Conservation (phyloP, 2,797 vertebrate species). For the Megalops cyprinoides region DNA sequence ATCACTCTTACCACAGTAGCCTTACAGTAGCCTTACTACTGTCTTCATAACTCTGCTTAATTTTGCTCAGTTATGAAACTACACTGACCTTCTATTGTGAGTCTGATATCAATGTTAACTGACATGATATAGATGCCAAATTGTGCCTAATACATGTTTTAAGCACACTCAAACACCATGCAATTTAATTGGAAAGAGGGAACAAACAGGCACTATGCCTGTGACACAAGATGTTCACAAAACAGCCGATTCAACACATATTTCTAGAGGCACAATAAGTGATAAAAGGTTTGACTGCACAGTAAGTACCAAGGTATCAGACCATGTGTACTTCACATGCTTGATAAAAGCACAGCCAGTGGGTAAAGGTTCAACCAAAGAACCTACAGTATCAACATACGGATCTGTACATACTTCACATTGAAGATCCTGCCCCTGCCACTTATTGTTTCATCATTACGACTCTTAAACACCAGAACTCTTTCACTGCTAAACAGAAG, state of each 20-base stretch:
- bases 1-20: too few relatives aligned
- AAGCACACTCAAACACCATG: neutral
- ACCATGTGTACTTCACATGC: too few relatives aligned
- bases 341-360: neutral
- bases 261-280: neutral
- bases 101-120: neutral
- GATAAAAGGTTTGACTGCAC: conserved; percentile 1
- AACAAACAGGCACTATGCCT: neutral
- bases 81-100: neutral
- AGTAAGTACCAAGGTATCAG: neutral
- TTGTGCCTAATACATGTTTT: neutral
- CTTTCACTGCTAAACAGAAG: too few relatives aligned
- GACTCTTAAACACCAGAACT: neutral
- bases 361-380: neutral
- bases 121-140: neutral
- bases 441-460: neutral
- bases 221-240: neutral
- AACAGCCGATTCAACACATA: neutral
- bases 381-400: neutral
- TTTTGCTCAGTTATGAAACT: neutral
- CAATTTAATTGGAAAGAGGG: neutral
- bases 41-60: conserved; percentile 3
- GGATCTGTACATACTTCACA: neutral
- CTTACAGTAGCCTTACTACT: too few relatives aligned
- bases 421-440: neutral